These are phyloP conservation scores for Rhegmatorhina hoffmannsi DNA, from an alignment of 2,113 vertebrate species.

Conservation along the genomic window DNA sequence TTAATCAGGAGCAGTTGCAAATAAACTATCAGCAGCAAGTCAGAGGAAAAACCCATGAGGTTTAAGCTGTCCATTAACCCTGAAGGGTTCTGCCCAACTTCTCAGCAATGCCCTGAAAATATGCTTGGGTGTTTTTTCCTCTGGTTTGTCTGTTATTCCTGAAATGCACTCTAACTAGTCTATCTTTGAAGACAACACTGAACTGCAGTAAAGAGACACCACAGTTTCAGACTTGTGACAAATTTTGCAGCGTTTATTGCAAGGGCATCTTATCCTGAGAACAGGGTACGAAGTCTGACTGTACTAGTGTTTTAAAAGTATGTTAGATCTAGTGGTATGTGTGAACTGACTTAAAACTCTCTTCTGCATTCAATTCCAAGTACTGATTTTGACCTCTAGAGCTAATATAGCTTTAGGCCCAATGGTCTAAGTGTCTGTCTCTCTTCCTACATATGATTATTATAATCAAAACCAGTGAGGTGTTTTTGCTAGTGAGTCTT, in stretches of 20 bases:
- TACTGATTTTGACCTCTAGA: constrained; percentile 2
- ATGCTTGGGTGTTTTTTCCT: not conserved
- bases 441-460: not conserved
- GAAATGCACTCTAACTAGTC: not conserved
- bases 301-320: not conserved
- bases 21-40: not conserved
- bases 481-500: not conserved
- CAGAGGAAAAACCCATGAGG: not conserved
- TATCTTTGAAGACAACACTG: not conserved
- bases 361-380: not conserved
- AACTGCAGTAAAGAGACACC: not conserved
- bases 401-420: not conserved
- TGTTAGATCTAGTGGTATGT: not conserved
- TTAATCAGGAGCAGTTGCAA: not conserved
- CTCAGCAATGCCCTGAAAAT: not conserved
- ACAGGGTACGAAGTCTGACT: not conserved
- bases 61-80: not conserved
- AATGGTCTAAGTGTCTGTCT: not conserved
- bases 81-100: not conserved
- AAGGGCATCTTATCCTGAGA: not conserved
- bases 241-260: not conserved
- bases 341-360: not conserved
- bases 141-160: not conserved
- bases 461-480: not conserved
- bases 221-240: not conserved